These are phyloP conservation scores for Linnaemya tessellans DNA, from an alignment of 2,888 invertebrate genomes.

Conservation along the genomic window DNA sequence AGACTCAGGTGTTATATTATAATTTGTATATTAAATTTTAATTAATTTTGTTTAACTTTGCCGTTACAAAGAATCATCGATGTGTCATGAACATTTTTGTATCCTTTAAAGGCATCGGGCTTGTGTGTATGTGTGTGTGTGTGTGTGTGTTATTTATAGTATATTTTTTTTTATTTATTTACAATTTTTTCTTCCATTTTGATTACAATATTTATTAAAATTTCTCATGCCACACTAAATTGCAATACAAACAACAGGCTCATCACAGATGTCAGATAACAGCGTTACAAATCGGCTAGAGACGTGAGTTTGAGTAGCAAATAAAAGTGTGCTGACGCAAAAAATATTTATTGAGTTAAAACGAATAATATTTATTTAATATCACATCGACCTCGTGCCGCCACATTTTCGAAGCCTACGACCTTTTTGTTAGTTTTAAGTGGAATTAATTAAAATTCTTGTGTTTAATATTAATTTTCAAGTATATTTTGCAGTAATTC, in stretches of 20 bases:
- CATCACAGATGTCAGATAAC: conserved; percentile 15
- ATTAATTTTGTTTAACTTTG: conserved; percentile 53
- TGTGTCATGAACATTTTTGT: conserved; percentile 6
- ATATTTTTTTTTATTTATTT: conserved; percentile 11
- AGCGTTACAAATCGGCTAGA: neutral
- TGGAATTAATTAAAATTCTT: no score
- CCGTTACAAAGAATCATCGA: conserved; percentile 12
- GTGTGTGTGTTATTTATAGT: neutral
- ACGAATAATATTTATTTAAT: no score
- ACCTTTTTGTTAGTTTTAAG: no score
- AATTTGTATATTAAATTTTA: conserved; percentile 45
- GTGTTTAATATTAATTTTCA: no score
- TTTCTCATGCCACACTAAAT: conserved; percentile 17
- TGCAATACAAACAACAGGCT: conserved; percentile 6
- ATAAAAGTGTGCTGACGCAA: neutral
- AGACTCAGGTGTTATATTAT: conserved; percentile 13
- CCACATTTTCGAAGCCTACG: no score
- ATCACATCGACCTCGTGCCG: no score
- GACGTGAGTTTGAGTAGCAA: neutral
- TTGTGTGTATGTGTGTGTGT: neutral
- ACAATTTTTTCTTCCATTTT: conserved; percentile 16
- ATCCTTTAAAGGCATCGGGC: neutral
- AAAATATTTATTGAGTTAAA: neutral
- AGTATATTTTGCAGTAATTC: no score
- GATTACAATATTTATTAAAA: conserved; percentile 55